A percentile compares a stretch with the other conserved stretches of the same genome.
Conservation (phyloP, 2,888 invertebrate species). For the Caradrina kadenii region DNA sequence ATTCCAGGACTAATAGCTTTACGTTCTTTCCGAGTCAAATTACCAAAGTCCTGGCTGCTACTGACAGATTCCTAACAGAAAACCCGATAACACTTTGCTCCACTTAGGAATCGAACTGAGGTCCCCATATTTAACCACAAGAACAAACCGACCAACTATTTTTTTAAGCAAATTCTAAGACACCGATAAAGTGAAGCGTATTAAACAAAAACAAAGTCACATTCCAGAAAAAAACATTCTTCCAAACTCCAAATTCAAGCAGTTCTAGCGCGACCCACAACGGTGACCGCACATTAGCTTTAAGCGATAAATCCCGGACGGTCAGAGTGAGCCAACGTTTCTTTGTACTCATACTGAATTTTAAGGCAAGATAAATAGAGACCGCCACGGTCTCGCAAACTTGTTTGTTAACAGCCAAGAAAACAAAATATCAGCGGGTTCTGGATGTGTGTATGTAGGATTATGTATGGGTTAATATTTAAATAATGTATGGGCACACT, state of each 20-base stretch:
- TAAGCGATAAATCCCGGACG: conserved; percentile 61
- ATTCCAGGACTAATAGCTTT: too few relatives aligned
- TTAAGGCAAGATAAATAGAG: conserved; percentile 64
- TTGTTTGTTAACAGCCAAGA: conserved; percentile 51
- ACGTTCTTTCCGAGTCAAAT: too few relatives aligned
- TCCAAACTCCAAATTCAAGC: conserved; percentile 10
- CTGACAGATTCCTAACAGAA: too few relatives aligned
- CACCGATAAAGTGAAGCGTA: too few relatives aligned
- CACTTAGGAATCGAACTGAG: too few relatives aligned
- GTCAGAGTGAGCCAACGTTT: conserved; percentile 51
- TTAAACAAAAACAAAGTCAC: not conserved
- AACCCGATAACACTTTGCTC: too few relatives aligned
- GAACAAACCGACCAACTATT: too few relatives aligned
- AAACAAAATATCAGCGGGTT: conserved; percentile 47
- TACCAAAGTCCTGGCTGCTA: too few relatives aligned
- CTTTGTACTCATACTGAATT: conserved; percentile 65
- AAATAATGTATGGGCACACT: not conserved
- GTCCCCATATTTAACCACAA: too few relatives aligned
- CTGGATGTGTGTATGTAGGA: conserved; percentile 1
- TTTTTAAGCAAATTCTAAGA: too few relatives aligned
- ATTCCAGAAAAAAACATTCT: not conserved
- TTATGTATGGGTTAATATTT: conserved; percentile 3
- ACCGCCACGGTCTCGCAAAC: conserved; percentile 35
- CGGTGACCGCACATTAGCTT: conserved; percentile 57
- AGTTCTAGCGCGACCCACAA: conserved; percentile 25